Base-by-base conservation (phyloP, 2,888 invertebrate species). In the Teleogryllus oceanicus region DNA sequence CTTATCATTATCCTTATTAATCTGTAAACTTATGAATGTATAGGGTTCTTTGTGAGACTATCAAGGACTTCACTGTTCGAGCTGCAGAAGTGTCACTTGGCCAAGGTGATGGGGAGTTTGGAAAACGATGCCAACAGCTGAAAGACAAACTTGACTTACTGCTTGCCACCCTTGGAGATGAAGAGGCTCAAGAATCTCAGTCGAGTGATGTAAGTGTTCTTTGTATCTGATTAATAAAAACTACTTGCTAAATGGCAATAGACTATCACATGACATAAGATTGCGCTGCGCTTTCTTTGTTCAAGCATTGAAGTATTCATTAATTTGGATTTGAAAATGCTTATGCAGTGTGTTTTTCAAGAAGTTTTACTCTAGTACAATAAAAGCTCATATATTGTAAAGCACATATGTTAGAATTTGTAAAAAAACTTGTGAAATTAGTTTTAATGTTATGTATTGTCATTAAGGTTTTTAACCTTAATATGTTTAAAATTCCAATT, bases 91-190 rank as follows among this genome's bases (percentile, higher is more conserved):
- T 90, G 82, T 90, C 89, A 80, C 82, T 89, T 80, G 88, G 87
- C 24, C 89, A 89, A 83, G 90, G 90, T 24, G 92, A 92, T 83
- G 90, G 91, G 81, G 90, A 90, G 83, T 86, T 94, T 83, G 88
- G 88, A 77, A 88, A 90, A 82, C 92, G 93, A 88, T 94, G 94
- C 86, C 91, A 92, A 84, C 89, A 92, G 79, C 88, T 96, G 82
- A 92, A 93, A 84, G 92, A 93, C 84, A 95, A 95, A 86, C 88
- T 96, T 81, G 92, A 93, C 84, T 89, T 91, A 85, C 87, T 96
- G 78, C 88, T 95, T 83, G 91, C 92, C 85, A 92, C 93, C 1
- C 87, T 95, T 83, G 92, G 92, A 81, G 92, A 92, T 83, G 93
- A 94, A 84, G 91, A 92, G 74, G 84, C 50, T 37, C 77, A 62